These are phyloP conservation scores for Gastrophysa polygoni DNA, from an alignment of 2,888 invertebrate species.

Conservation along the genomic window DNA sequence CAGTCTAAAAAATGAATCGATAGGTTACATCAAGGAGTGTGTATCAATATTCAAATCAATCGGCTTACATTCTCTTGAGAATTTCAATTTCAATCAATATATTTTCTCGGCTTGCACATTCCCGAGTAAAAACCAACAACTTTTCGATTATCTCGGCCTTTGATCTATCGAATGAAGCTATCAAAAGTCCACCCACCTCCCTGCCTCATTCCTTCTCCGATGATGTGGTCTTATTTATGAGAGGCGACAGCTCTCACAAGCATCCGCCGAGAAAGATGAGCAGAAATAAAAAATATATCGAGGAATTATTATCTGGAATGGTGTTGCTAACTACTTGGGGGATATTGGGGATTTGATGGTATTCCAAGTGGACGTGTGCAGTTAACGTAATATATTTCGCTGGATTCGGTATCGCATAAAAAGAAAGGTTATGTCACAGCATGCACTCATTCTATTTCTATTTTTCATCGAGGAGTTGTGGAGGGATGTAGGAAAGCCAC, in stretches of 20 bases:
- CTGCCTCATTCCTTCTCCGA: background rate
- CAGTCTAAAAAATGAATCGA: too few species aligned
- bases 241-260: slow-evolving; percentile 7
- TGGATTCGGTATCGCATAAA: background rate
- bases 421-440: background rate
- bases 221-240: slow-evolving; percentile 17
- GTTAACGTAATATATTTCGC: background rate
- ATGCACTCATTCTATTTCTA: too few species aligned
- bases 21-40: background rate
- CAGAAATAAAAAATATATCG: slow-evolving; percentile 13
- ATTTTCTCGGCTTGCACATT: slow-evolving; percentile 11
- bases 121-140: slow-evolving; percentile 40
- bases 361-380: slow-evolving; percentile 2
- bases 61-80: slow-evolving; percentile 15
- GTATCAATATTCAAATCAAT: slow-evolving; percentile 14
- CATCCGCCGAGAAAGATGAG: background rate
- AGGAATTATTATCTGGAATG: slow-evolving; percentile 7
- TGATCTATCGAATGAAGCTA: slow-evolving; percentile 42
- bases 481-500: too few species aligned
- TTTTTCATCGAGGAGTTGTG: too few species aligned
- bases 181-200: slow-evolving; percentile 20
- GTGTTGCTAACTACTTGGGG: slow-evolving; percentile 5
- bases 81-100: slow-evolving; percentile 15
- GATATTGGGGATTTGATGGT: background rate
- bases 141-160: slow-evolving; percentile 47